Conservation (phyloP, 2,797 vertebrate genomes). For the Neostethus bicornis region DNA sequence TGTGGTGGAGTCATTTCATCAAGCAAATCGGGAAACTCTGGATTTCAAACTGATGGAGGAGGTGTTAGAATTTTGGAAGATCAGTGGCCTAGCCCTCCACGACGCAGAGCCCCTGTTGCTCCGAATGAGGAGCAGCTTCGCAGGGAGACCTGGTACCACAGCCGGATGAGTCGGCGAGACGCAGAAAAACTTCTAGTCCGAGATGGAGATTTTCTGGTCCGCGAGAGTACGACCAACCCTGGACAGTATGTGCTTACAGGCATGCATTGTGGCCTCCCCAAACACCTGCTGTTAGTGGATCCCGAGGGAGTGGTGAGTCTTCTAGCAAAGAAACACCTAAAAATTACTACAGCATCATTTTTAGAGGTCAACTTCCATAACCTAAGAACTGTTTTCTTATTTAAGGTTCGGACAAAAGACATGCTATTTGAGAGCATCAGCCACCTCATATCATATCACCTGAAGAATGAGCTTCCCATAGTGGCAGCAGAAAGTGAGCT, state of each 20-base stretch:
- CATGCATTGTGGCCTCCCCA: slow-evolving; percentile 92
- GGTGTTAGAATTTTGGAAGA: slow-evolving; percentile 81
- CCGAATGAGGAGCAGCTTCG: slow-evolving; percentile 95
- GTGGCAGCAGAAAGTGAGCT: slow-evolving; percentile 94
- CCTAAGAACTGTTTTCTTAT: not conserved
- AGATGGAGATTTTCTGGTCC: slow-evolving; percentile 94
- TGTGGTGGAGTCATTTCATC: slow-evolving; percentile 60
- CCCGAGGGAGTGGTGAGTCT: slow-evolving; percentile 95
- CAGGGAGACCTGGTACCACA: slow-evolving; percentile 93
- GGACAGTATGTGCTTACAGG: slow-evolving; percentile 97
- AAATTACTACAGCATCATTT: not conserved
- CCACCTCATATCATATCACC: slow-evolving; percentile 94
- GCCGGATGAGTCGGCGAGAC: slow-evolving; percentile 91
- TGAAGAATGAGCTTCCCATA: slow-evolving; percentile 92
- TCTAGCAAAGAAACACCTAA: not conserved
- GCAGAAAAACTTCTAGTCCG: slow-evolving; percentile 89
- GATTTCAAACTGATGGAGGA: slow-evolving; percentile 24
- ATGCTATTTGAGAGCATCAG: slow-evolving; percentile 97
- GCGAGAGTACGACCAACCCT: slow-evolving; percentile 93
- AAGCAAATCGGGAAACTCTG: not conserved
- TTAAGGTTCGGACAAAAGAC: slow-evolving; percentile 95
- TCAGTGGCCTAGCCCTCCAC: slow-evolving; percentile 92
- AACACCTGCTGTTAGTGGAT: slow-evolving; percentile 95
- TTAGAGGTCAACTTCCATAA: not conserved
- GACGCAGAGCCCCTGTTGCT: slow-evolving; percentile 89